Conservation (phyloP, 2,113 vertebrate species). For the Ascaphus truei region DNA sequence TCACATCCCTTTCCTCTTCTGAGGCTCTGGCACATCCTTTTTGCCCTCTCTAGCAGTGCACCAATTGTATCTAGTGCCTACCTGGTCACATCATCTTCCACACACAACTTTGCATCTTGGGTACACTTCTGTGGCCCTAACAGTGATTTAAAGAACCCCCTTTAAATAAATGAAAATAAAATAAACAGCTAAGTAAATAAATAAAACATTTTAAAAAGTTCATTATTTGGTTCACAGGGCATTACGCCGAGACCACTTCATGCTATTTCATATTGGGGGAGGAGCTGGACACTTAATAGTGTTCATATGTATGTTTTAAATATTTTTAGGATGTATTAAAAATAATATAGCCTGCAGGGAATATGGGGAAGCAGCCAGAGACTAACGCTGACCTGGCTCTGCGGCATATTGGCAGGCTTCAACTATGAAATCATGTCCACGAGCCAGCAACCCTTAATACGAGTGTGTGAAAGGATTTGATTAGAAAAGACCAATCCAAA, state of each 20-base stretch:
- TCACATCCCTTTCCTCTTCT: no score
- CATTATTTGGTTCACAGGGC: no score
- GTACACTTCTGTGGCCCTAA: no score
- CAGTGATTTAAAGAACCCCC: no score
- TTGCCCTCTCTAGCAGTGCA: no score
- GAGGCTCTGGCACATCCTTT: no score
- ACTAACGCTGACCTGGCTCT: constrained; percentile 10
- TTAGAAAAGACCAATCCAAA: constrained; percentile 3
- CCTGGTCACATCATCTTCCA: no score
- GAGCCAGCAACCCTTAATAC: constrained; percentile 21
- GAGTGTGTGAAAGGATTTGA: constrained; percentile 19
- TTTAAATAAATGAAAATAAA: no score
- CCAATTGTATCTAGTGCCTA: no score
- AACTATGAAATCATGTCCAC: constrained; percentile 1
- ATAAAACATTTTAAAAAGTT: no score
- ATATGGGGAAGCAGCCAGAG: neutral
- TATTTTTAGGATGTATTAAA: constrained; percentile 8
- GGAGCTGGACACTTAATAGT: neutral
- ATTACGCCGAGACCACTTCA: neutral
- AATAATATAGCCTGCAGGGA: constrained; percentile 1
- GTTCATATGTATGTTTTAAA: constrained; percentile 12
- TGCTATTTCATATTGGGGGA: neutral
- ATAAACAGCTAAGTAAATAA: no score
- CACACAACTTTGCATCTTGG: no score
- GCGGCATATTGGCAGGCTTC: constrained; percentile 3